These are phyloP conservation scores for Parauchenoglanis punctatus DNA, from an alignment of 2,797 vertebrate species.

Conservation along the genomic window DNA sequence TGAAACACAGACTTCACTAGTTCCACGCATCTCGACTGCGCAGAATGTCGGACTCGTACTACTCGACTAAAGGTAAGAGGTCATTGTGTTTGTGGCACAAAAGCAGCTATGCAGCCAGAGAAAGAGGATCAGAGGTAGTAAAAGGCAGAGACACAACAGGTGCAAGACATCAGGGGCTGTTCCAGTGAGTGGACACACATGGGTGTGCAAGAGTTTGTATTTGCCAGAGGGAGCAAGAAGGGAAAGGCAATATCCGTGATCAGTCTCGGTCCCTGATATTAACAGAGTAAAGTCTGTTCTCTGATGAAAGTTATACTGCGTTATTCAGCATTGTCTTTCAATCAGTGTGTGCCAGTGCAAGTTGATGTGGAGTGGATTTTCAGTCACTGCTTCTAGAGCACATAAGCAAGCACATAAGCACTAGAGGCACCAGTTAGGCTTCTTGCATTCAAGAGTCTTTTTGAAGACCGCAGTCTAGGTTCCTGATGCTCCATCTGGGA, in stretches of 20 bases:
- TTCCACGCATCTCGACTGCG: conserved; percentile 58
- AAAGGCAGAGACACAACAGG: conserved; percentile 33
- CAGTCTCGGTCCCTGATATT: neutral
- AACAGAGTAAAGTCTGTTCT: neutral
- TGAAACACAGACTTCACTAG: conserved; percentile 28
- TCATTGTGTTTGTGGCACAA: conserved; percentile 41
- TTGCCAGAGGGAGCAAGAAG: neutral
- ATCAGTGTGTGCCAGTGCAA: neutral
- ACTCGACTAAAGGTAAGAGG: conserved; percentile 77
- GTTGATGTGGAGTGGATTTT: neutral
- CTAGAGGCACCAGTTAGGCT: neutral
- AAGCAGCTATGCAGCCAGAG: conserved; percentile 54
- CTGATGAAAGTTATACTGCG: neutral
- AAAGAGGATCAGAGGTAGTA: conserved; percentile 44
- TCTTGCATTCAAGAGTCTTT: neutral
- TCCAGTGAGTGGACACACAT: conserved; percentile 40
- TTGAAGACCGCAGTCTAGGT: neutral
- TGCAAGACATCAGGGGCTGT: conserved; percentile 27
- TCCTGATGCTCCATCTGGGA: conserved; percentile 11
- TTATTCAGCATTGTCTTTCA: neutral
- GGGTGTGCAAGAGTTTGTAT: conserved; percentile 40
- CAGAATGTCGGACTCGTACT: conserved; percentile 71
- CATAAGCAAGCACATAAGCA: neutral
- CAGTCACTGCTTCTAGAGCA: neutral
- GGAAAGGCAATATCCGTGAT: neutral